Percentiles rank a stretch among this genome's conserved stretches.
Evolutionary conservation across 2,888 invertebrate genomes (phyloP).

Genomic region (Polia nebulosa): DNA sequence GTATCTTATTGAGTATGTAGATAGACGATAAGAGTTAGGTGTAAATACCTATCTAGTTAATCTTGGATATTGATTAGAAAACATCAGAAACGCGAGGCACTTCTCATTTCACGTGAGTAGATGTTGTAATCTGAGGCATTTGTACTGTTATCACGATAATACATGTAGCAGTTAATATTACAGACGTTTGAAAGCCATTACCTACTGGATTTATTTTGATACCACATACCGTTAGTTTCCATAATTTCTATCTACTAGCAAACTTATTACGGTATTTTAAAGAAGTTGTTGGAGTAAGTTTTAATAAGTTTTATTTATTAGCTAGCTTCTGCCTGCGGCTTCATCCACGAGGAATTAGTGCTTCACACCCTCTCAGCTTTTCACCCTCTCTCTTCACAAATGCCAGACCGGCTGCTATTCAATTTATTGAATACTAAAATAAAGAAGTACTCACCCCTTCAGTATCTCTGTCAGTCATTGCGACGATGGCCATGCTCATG

Average conservation of each 20-base stretch:
- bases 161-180: background rate
- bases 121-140: slow-evolving; percentile 16
- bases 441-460: slow-evolving; percentile 77
- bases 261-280: too few relatives aligned
- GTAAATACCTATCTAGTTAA: too few relatives aligned
- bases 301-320: too few relatives aligned
- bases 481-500: slow-evolving; percentile 90
- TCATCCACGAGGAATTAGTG: too few relatives aligned
- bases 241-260: too few relatives aligned
- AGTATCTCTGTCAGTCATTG: slow-evolving; percentile 91
- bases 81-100: background rate
- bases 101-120: background rate
- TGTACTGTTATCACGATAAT: slow-evolving; percentile 17
- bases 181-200: background rate
- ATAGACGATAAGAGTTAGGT: background rate
- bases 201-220: background rate
- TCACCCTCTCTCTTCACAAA: too few relatives aligned
- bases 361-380: too few relatives aligned
- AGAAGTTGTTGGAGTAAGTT: too few relatives aligned
- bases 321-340: too few relatives aligned
- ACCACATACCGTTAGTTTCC: background rate
- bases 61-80: slow-evolving; percentile 6
- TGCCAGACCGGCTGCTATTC: too few relatives aligned
- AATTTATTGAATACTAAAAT: too few relatives aligned
- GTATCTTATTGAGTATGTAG: too few relatives aligned